Evolutionary conservation across 2,113 vertebrate species (phyloP).

Genomic region (Pteronura brasiliensis): DNA sequence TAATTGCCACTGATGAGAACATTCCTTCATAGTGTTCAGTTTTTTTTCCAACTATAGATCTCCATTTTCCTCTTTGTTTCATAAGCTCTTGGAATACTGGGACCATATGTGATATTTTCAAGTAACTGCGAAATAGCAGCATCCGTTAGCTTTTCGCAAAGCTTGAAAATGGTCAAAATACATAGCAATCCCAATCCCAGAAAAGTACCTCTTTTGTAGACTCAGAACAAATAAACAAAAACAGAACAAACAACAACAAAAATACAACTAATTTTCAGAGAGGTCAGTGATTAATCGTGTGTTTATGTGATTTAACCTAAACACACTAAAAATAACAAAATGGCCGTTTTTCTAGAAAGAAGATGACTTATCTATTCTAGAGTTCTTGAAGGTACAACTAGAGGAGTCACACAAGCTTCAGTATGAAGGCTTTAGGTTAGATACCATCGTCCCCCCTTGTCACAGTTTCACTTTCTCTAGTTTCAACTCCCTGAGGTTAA

Average conservation of each 20-base stretch:
- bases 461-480: background rate
- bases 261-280: background rate
- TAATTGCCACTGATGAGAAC: background rate
- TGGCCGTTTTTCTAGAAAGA: background rate
- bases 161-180: background rate
- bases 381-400: background rate
- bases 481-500: background rate
- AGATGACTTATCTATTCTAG: background rate
- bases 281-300: background rate
- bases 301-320: background rate
- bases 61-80: background rate
- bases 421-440: background rate
- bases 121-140: background rate
- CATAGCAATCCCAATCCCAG: background rate
- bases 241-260: background rate
- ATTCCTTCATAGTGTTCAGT: background rate
- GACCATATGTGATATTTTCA: background rate
- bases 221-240: background rate
- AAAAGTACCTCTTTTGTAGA: background rate
- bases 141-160: background rate
- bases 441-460: no score
- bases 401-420: background rate
- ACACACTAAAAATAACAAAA: background rate
- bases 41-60: background rate
- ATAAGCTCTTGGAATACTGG: background rate